Percentiles rank a stretch among this genome's conserved stretches.
Evolutionary conservation across 2,888 invertebrate genomes (phyloP).

Genomic region (Tenthredo distinguenda): DNA sequence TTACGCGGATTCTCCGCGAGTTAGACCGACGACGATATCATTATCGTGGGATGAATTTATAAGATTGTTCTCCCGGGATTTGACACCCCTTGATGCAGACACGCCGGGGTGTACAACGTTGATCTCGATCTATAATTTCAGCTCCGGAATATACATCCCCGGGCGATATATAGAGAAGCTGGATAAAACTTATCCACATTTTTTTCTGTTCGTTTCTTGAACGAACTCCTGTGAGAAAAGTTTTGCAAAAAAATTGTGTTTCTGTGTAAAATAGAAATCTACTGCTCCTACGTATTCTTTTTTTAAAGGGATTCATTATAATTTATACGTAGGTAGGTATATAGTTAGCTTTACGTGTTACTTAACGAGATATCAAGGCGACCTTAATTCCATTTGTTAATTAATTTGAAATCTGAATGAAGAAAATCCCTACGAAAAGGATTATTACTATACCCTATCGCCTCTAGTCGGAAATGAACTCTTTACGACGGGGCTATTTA

Average conservation of each 20-base stretch:
- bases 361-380: neutral
- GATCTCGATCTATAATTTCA: neutral
- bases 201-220: neutral
- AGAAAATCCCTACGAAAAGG: neutral
- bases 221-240: neutral
- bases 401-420: constrained; percentile 21
- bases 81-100: neutral
- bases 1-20: neutral
- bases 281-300: neutral
- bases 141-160: neutral
- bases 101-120: neutral
- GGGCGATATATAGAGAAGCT: too few species aligned
- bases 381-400: neutral
- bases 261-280: neutral
- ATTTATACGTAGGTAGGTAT: neutral
- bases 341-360: neutral
- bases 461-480: constrained; percentile 25
- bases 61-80: neutral
- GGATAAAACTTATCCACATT: constrained; percentile 1
- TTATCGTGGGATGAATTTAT: constrained; percentile 9
- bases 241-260: neutral
- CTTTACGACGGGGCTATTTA: constrained; percentile 39
- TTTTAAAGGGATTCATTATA: neutral
- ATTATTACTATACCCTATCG: constrained; percentile 1
- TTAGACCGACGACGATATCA: neutral